Conservation (phyloP, 2,888 invertebrate genomes). For the Zaprionus lineosus region DNA sequence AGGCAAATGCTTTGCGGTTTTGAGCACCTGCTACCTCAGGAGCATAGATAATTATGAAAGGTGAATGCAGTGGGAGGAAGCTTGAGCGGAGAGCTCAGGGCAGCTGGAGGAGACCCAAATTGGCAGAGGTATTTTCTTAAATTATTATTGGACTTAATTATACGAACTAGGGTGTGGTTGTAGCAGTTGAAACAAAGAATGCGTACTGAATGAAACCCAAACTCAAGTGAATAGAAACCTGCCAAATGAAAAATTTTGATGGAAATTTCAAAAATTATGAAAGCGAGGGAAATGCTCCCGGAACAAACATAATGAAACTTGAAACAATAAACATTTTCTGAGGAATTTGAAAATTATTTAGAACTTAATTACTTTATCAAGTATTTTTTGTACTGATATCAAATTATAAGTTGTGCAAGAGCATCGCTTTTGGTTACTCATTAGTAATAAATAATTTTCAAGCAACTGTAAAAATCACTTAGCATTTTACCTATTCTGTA, state of each 20-base stretch:
- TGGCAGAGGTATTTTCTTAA: slow-evolving; percentile 71
- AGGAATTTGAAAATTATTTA: no score
- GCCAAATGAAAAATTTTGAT: not conserved
- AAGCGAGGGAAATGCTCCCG: slow-evolving; percentile 6
- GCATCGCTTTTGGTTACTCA: no score
- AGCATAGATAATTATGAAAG: slow-evolving; percentile 65
- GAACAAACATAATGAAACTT: slow-evolving; percentile 4
- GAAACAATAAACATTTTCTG: no score
- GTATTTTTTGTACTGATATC: no score
- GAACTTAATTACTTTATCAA: no score
- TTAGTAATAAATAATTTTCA: no score
- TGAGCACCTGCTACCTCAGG: slow-evolving; percentile 65
- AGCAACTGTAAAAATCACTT: no score
- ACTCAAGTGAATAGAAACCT: slow-evolving; percentile 28
- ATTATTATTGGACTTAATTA: slow-evolving; percentile 78
- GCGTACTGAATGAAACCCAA: slow-evolving; percentile 53
- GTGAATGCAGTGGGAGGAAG: slow-evolving; percentile 23
- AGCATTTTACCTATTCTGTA: no score
- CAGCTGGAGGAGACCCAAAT: slow-evolving; percentile 42
- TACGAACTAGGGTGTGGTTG: slow-evolving; percentile 40
- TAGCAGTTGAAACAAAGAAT: slow-evolving; percentile 44
- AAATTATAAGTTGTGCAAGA: no score
- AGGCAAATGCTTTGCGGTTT: slow-evolving; percentile 69
- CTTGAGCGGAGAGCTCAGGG: no score
- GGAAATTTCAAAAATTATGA: slow-evolving; percentile 5